These are phyloP conservation scores for Littorina saxatilis DNA, from an alignment of 1,140 invertebrate species.

Conservation along the genomic window DNA sequence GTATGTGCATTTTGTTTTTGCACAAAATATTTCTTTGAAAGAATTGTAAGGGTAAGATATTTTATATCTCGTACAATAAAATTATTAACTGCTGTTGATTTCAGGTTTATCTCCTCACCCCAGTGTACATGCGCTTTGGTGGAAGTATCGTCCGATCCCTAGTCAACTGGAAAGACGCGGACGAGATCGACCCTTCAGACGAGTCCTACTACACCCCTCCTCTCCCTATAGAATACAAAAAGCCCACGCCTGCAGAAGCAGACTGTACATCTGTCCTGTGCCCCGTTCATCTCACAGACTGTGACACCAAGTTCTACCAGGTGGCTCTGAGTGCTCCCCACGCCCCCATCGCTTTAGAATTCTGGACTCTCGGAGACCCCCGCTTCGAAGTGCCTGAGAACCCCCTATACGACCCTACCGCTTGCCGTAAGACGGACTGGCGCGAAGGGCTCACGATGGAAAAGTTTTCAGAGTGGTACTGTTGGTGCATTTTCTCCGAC, in stretches of 20 bases:
- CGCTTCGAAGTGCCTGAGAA: conserved; percentile 60
- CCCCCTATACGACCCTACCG: conserved; percentile 52
- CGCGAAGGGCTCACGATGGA: conserved; percentile 49
- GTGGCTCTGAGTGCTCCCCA: conserved; percentile 50
- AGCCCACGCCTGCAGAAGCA: conserved; percentile 4
- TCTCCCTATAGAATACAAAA: background rate
- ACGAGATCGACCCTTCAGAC: conserved; percentile 49
- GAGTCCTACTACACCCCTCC: conserved; percentile 62
- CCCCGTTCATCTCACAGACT: conserved; percentile 54
- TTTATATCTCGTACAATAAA: no score
- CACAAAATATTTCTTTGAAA: no score
- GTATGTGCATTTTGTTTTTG: no score
- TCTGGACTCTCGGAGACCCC: conserved; percentile 59
- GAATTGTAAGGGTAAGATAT: no score
- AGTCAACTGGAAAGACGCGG: conserved; percentile 58
- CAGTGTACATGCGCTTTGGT: conserved; percentile 66
- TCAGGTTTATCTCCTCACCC: conserved; percentile 63
- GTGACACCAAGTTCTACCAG: conserved; percentile 53
- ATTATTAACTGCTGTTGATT: no score
- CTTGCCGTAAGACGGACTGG: conserved; percentile 51
- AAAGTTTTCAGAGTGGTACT: conserved; percentile 58
- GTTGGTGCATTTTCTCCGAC: conserved; percentile 47
- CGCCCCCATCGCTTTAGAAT: conserved; percentile 49
- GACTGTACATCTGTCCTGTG: conserved; percentile 50
- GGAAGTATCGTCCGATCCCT: conserved; percentile 63